Evolutionary conservation across 2,888 invertebrate genomes (phyloP).

Genomic region (Pammene aurita): DNA sequence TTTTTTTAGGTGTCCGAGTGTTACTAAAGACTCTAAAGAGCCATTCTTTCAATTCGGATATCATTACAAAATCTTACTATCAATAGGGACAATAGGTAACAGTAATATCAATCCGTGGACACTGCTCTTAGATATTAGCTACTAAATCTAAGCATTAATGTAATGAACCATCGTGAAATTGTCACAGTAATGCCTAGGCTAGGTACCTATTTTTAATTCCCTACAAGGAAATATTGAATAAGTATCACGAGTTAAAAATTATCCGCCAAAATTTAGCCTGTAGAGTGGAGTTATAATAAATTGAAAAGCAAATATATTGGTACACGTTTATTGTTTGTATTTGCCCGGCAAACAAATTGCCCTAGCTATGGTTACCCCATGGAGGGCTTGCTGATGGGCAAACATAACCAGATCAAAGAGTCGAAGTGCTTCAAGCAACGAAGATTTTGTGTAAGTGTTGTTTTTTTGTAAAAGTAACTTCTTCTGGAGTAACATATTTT

Average conservation of each 20-base stretch:
- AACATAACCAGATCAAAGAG: slow-evolving; percentile 74
- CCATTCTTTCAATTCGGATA: too few species aligned
- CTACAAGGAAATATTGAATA: background rate
- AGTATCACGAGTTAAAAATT: slow-evolving; percentile 6
- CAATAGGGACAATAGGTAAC: too few species aligned
- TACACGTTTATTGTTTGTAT: slow-evolving; percentile 74
- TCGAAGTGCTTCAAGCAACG: slow-evolving; percentile 44
- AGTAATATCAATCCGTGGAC: too few species aligned
- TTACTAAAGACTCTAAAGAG: too few species aligned
- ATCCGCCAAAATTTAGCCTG: slow-evolving; percentile 44
- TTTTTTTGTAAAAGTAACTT: slow-evolving; percentile 40
- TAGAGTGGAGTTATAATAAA: slow-evolving; percentile 60
- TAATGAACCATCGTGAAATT: background rate
- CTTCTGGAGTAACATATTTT: too few species aligned
- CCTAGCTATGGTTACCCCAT: slow-evolving; percentile 56
- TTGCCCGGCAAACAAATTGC: slow-evolving; percentile 67
- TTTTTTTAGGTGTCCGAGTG: too few species aligned
- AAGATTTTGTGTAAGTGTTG: slow-evolving; percentile 48
- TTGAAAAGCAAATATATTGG: slow-evolving; percentile 68
- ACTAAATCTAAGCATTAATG: background rate
- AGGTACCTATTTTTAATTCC: background rate
- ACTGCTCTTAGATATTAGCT: too few species aligned
- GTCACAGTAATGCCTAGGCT: background rate
- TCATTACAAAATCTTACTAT: too few species aligned
- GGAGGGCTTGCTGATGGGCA: slow-evolving; percentile 62